phyloP scores from a whole-genome alignment of 2,113 vertebrate species.

The Prietella phreatophila region DNA sequence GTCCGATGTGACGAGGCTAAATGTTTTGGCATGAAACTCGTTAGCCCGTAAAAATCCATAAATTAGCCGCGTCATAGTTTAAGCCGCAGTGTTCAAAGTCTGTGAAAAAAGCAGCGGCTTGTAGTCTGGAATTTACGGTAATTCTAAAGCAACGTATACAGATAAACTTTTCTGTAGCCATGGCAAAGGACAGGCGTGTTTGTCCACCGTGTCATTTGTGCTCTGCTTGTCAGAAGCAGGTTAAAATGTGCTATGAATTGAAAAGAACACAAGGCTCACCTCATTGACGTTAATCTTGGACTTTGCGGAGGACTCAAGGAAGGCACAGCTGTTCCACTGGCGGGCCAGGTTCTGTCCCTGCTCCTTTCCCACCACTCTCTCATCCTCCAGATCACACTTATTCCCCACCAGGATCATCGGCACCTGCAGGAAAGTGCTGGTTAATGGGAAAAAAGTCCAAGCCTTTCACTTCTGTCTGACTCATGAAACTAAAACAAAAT shows the following conservation, averaged over 20 bases:
- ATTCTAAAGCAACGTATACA: not conserved
- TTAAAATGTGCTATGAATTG: not conserved
- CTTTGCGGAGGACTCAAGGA: conserved; percentile 97
- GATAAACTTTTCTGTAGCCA: not conserved
- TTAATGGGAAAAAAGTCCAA: not conserved
- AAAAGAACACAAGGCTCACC: conserved; percentile 63
- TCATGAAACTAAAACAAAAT: not conserved
- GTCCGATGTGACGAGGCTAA: too few species aligned
- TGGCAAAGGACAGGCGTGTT: not conserved
- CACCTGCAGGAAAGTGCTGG: conserved; percentile 71
- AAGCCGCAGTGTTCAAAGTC: too few species aligned
- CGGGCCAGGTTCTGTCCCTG: conserved; percentile 94
- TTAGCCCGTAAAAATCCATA: too few species aligned
- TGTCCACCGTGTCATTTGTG: too few species aligned
- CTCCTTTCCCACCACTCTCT: conserved; percentile 96
- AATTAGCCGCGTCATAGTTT: too few species aligned
- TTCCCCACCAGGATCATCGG: conserved; percentile 98
- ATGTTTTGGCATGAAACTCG: too few species aligned
- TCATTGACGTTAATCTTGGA: conserved; percentile 99
- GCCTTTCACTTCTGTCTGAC: not conserved
- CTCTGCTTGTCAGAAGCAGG: not conserved
- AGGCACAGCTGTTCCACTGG: conserved; percentile 97
- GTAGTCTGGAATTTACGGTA: too few species aligned
- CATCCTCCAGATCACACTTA: conserved; percentile 97
- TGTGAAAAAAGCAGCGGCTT: too few species aligned